Base-by-base conservation (phyloP, 2,888 invertebrate species). In the Torymus auratus region DNA sequence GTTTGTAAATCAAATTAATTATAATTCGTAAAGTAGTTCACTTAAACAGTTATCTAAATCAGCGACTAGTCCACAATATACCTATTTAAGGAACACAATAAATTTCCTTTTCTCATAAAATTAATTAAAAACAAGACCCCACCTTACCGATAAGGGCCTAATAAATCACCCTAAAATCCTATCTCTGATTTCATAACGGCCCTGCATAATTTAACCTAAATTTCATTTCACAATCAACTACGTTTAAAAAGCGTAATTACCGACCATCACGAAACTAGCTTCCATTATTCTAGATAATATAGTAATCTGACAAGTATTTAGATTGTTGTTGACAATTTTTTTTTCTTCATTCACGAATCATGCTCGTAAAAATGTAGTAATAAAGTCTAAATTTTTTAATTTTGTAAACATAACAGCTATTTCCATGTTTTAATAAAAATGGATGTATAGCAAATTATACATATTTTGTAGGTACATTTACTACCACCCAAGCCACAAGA, bases 161-260 rank as follows among this genome's bases (percentile, higher is more conserved):
- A 75, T 80, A 74, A 80, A 75, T 72, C 70, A 78, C 65, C 58
- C n/a, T 28, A 50, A 75, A 79, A 75, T 80, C 65, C 60, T 80
- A 68, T 61, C 76, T 76, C 70, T 60, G 78, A 78, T 78, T 78
- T 62, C 17, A 78, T 78, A 73, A 68, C 28, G 28, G 20, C 15
- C 67, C 61, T 68, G 73, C 53, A 73, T 73, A 72, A 60, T 74
- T 74, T 50, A 74, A 50, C 53, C 64, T 70, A 70, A 80, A 80
- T 80, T 80, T 70, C 65, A 65, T 65, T 64, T 65, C 52, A 69
- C 56, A 74, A 69, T 74, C 52, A 56, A 71, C 4, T 64, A 11
- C 28, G 55, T 70, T 75, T 65, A 53, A 60, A 56, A 58, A 28
- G 58, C 68, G 76, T 62, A 76, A 80, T 80, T 76, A 72, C 68